Conservation (phyloP, 2,797 vertebrate genomes). For the Ficedula albicollis region DNA sequence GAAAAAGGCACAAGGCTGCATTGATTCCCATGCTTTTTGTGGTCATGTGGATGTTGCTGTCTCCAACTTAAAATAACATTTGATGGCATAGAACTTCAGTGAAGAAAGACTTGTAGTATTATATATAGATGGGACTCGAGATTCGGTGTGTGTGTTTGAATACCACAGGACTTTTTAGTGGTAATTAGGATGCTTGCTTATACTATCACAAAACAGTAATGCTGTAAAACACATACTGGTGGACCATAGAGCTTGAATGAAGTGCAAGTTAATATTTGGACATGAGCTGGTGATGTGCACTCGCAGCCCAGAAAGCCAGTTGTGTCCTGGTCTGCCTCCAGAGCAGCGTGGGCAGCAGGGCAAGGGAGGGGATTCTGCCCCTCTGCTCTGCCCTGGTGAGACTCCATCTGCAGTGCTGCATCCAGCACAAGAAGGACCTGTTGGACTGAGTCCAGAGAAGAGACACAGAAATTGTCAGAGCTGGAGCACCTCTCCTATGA, state of each 20-base stretch:
- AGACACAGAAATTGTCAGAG: not conserved
- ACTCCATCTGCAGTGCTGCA: not conserved
- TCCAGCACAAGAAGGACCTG: not conserved
- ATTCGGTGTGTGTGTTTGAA: not conserved
- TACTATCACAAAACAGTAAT: not conserved
- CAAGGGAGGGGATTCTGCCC: fast-evolving
- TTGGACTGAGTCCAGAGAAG: not conserved
- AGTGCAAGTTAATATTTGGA: not conserved
- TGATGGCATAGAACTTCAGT: not conserved
- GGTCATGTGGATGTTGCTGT: not conserved
- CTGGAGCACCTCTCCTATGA: not conserved
- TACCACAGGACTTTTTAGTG: not conserved
- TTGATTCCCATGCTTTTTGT: not conserved
- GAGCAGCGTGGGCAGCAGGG: fast-evolving
- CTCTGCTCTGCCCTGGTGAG: not conserved
- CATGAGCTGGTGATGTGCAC: fast-evolving
- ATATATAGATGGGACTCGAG: not conserved
- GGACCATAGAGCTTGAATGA: not conserved
- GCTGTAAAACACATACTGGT: not conserved
- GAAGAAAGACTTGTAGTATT: not conserved
- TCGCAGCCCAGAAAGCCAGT: fast-evolving
- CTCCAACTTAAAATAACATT: not conserved
- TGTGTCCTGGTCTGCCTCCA: not conserved
- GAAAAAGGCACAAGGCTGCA: not conserved
- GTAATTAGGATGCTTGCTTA: not conserved